Evolutionary conservation across 2,797 vertebrate species (phyloP), one percentile per base, ranked within the genome.

Genomic region (Clarias platycephalus): DNA sequence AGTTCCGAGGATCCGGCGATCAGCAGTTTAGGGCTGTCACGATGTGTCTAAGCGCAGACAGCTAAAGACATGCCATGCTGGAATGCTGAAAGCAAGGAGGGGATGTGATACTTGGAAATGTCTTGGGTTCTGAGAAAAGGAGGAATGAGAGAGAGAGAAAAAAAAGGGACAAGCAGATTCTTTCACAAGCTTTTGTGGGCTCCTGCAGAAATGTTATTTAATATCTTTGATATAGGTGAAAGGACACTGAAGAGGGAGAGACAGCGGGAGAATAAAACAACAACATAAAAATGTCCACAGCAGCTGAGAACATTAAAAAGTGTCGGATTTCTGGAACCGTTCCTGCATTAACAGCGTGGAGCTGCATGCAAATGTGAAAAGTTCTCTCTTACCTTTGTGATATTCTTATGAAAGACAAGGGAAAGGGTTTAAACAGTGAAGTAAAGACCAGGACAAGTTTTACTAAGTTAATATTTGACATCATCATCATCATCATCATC

Each of bases 1-100:
- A 86, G 22, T 83, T 86, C 85, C n/a, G 60, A 28, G 74, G 55
- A 82, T 86, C 85, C 18, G 60, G 24, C 64, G 55, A 82, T 82
- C 44, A 49, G 57, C 72, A 20, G n/a, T 71, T 82, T 83, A 37
- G 40, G 31, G 80, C 66, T 83, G 80, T 82, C 80, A 71, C 26
- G 28, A 63, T 82, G 66, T 71, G 57, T 62, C 74, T 71, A 70
- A 82, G n/a, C 78, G 57, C 80, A 71, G 64, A 78, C 77, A 85
- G 80, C 80, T 77, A 78, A 63, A 82, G 62, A 78, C 72, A 78
- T 12, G 71, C 66, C 72, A 28, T 6, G 26, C 64, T 71, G 81
- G 81, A 86, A 82, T 86, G 84, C 57, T 70, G 60, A 63, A 82
- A 83, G 55, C 34, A 18, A 58, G 58, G 72, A 82, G 53, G 58